These are phyloP conservation scores for Delichon dasypus DNA, from an alignment of 2,797 vertebrate species.

Conservation along the genomic window DNA sequence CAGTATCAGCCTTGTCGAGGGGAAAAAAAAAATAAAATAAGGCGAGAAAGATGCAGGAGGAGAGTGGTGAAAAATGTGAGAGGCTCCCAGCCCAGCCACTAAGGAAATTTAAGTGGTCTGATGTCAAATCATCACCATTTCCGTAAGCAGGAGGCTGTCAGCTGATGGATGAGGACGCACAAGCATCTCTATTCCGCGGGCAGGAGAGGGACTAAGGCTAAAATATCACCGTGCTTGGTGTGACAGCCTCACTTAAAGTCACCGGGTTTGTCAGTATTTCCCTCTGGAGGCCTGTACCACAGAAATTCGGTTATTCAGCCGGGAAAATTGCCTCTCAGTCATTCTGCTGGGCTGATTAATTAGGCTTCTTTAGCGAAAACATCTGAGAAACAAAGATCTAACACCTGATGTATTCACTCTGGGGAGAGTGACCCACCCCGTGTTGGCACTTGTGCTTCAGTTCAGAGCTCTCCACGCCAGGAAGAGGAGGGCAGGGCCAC, in stretches of 20 bases:
- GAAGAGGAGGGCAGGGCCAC: not conserved
- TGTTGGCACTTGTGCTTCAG: not conserved
- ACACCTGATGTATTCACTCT: not conserved
- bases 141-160: slow-evolving; percentile 6
- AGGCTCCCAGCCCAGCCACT: not conserved
- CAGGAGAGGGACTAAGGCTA: not conserved
- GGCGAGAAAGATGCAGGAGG: not conserved
- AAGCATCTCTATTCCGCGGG: not conserved
- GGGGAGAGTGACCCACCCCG: not conserved
- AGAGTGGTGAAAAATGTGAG: not conserved
- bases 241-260: slow-evolving; percentile 16
- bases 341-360: slow-evolving; percentile 11
- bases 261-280: not conserved
- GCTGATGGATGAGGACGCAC: not conserved
- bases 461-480: not conserved
- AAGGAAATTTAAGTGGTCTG: not conserved
- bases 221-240: not conserved
- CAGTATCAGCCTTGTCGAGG: not conserved
- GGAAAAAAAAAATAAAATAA: not conserved
- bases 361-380: not conserved
- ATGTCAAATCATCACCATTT: slow-evolving; percentile 3
- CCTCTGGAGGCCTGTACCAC: not conserved
- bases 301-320: not conserved
- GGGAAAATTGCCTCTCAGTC: not conserved
- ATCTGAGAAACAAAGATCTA: not conserved